Conservation (phyloP, 2,113 vertebrate species). For the Sinocyclocheilus grahami region DNA sequence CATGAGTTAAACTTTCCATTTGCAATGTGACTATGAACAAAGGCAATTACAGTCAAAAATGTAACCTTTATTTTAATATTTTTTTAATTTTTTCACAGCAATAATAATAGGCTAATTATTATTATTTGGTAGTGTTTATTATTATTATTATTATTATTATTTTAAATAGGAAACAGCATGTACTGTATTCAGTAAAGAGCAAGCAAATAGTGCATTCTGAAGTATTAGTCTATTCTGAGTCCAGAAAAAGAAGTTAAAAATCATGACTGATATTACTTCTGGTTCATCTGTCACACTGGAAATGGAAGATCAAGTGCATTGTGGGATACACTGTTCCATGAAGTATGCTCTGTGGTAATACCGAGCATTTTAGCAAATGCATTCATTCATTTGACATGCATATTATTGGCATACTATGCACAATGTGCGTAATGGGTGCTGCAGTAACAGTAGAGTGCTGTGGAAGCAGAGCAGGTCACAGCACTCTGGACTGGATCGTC, state of each 20-base stretch:
- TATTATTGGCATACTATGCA: neutral
- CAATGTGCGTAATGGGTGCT: neutral
- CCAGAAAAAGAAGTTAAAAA: neutral
- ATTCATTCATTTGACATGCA: neutral
- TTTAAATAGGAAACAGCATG: neutral
- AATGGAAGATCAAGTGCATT: neutral
- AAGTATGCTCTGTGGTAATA: neutral
- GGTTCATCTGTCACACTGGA: neutral
- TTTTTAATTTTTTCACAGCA: too few relatives aligned
- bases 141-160: too few relatives aligned
- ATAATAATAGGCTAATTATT: too few relatives aligned
- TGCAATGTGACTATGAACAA: neutral
- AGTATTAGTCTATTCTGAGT: neutral
- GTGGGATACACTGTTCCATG: neutral
- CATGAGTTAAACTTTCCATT: neutral
- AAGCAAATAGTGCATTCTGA: neutral
- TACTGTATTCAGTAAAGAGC: neutral
- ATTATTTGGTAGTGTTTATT: too few relatives aligned
- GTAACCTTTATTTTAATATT: too few relatives aligned
- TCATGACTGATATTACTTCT: neutral
- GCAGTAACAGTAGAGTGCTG: neutral
- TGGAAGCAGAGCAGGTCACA: neutral
- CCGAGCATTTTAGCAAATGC: neutral
- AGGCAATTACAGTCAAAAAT: too few relatives aligned
- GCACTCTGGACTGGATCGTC: conserved; percentile 37